Conservation (phyloP, 2,888 invertebrate species). For the Crossocerus cetratus region DNA sequence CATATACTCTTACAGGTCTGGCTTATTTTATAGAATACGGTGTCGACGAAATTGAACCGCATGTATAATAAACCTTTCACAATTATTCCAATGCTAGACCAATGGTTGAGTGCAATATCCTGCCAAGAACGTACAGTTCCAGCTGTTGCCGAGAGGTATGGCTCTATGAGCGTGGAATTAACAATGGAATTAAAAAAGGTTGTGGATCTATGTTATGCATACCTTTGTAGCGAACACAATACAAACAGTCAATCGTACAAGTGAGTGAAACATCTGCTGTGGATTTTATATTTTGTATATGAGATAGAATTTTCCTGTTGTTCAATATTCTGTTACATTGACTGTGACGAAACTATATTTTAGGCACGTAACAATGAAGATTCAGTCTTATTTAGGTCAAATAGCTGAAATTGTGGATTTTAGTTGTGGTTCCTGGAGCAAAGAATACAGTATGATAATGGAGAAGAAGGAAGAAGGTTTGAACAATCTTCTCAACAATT, state of each 20-base stretch:
- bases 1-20: conserved; percentile 78
- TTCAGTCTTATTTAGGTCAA: conserved; percentile 78
- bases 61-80: not conserved
- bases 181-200: conserved; percentile 80
- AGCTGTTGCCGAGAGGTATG: conserved; percentile 78
- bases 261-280: not conserved
- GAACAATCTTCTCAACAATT: no score
- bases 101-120: conserved; percentile 72
- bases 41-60: not conserved
- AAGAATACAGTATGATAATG: conserved; percentile 66
- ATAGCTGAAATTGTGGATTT: conserved; percentile 79
- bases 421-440: conserved; percentile 80
- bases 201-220: conserved; percentile 80
- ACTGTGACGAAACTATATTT: conserved; percentile 14
- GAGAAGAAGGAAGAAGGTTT: no score
- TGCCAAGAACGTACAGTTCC: conserved; percentile 80
- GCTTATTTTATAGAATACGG: conserved; percentile 18
- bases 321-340: not conserved
- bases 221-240: conserved; percentile 70
- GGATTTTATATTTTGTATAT: no score
- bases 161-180: not conserved
- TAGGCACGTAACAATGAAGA: conserved; percentile 78
- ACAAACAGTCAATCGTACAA: conserved; percentile 40
- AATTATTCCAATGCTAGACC: conserved; percentile 66
- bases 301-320: not conserved